phyloP scores from a whole-genome alignment of 2,113 vertebrate genomes.

The Chaetodon trifascialis region DNA sequence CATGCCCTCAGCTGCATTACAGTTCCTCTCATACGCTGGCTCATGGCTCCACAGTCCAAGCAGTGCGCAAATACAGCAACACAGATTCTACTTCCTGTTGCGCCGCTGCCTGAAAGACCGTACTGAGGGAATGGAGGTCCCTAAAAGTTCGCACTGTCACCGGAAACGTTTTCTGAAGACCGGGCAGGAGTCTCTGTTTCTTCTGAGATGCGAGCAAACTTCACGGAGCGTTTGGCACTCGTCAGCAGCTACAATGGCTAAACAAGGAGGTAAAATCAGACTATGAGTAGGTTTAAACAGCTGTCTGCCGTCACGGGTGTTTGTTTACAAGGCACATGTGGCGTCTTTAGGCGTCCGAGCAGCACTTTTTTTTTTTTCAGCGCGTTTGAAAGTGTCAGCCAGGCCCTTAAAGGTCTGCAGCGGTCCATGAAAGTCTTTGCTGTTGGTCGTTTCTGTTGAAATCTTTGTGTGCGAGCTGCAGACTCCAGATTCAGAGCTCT shows the following conservation, averaged over 20 bases:
- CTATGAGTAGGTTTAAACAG: not conserved
- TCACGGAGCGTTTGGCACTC: too few species aligned
- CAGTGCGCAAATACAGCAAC: not conserved
- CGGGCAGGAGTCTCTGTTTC: too few species aligned
- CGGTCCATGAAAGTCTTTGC: too few species aligned
- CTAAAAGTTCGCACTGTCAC: too few species aligned
- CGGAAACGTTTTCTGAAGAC: too few species aligned
- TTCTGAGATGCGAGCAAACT: not conserved
- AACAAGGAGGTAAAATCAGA: constrained; percentile 9
- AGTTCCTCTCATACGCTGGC: too few species aligned
- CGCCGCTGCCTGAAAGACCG: not conserved
- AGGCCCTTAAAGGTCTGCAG: too few species aligned
- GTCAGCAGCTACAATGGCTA: not conserved
- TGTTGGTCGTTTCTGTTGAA: not conserved
- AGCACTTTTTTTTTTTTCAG: too few species aligned
- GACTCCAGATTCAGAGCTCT: not conserved
- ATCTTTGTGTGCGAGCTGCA: not conserved
- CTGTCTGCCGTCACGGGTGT: not conserved
- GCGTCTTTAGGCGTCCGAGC: too few species aligned
- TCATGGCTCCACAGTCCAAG: not conserved
- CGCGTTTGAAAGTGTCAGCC: too few species aligned
- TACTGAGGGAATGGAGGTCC: not conserved
- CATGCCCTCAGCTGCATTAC: too few species aligned
- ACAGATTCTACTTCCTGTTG: not conserved
- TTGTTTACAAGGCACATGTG: too few species aligned